These are phyloP conservation scores for Rhopalosiphum nymphaeae DNA, from an alignment of 2,888 invertebrate genomes.

Conservation along the genomic window DNA sequence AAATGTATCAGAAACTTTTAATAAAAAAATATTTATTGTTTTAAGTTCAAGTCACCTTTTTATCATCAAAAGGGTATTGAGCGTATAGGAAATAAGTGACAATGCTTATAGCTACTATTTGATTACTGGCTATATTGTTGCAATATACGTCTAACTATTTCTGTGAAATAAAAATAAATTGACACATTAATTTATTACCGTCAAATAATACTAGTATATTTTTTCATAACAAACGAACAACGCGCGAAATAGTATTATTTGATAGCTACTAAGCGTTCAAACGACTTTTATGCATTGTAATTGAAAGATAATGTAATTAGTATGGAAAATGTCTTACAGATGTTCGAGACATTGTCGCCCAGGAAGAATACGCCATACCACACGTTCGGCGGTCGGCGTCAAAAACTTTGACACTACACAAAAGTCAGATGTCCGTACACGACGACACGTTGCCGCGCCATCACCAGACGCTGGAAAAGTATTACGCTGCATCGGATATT, in stretches of 20 bases:
- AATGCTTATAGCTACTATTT: background rate
- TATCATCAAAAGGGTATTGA: background rate
- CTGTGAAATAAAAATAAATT: background rate
- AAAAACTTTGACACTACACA: slow-evolving; percentile 68
- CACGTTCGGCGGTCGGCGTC: slow-evolving; percentile 71
- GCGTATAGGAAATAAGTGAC: background rate
- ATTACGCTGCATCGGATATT: slow-evolving; percentile 81
- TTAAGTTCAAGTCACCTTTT: background rate
- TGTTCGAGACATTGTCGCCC: slow-evolving; percentile 74
- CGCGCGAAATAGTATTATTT: background rate
- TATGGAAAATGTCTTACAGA: slow-evolving; percentile 70
- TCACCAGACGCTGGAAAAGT: slow-evolving; percentile 79
- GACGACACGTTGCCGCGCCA: slow-evolving; percentile 69
- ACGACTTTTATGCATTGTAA: background rate
- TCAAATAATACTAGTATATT: background rate
- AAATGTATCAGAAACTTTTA: background rate
- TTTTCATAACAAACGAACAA: background rate
- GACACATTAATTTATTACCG: background rate
- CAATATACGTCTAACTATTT: background rate
- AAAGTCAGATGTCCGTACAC: slow-evolving; percentile 75
- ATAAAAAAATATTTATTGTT: background rate
- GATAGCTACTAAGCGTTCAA: background rate
- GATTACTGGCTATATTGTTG: background rate
- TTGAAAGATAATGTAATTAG: background rate
- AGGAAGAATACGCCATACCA: slow-evolving; percentile 78